Percentiles rank a stretch among this genome's conserved stretches.
Evolutionary conservation across 2,797 vertebrate species (phyloP).

Genomic region (Lagodon rhomboides): DNA sequence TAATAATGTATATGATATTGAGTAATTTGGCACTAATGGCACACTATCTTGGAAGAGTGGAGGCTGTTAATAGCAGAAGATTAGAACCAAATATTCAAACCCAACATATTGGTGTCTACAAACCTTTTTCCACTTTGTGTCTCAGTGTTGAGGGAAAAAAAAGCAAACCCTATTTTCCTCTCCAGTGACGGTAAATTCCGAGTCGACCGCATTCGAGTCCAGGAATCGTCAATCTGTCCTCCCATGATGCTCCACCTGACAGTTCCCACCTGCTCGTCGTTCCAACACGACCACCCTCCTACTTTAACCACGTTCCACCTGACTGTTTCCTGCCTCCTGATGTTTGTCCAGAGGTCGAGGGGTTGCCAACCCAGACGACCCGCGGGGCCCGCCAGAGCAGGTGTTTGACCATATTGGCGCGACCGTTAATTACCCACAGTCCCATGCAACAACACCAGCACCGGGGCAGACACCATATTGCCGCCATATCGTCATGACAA

Average conservation of each 20-base stretch:
- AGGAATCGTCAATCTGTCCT: not conserved
- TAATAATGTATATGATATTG: too few species aligned
- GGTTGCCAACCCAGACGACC: constrained; percentile 65
- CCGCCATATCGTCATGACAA: constrained; percentile 71
- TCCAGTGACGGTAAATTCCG: not conserved
- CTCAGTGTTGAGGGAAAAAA: not conserved
- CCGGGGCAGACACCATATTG: constrained; percentile 60
- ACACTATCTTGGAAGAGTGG: not conserved
- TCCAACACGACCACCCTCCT: constrained; percentile 32
- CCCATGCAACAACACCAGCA: constrained; percentile 53
- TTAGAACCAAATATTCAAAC: not conserved
- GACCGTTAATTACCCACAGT: constrained; percentile 68
- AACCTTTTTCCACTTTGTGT: not conserved
- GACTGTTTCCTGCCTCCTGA: constrained; percentile 48
- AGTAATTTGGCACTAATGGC: too few species aligned
- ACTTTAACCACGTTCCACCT: constrained; percentile 38
- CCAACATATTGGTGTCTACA: not conserved
- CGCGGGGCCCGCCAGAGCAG: constrained; percentile 63
- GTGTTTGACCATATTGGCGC: constrained; percentile 71
- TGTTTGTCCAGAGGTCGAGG: constrained; percentile 51
- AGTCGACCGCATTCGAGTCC: not conserved
- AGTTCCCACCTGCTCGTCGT: constrained; percentile 36
- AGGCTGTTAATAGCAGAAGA: not conserved
- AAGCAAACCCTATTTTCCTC: not conserved
- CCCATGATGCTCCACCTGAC: constrained; percentile 38